phyloP scores from a whole-genome alignment of 2,797 vertebrate species.

The Kryptopterus vitreolus region DNA sequence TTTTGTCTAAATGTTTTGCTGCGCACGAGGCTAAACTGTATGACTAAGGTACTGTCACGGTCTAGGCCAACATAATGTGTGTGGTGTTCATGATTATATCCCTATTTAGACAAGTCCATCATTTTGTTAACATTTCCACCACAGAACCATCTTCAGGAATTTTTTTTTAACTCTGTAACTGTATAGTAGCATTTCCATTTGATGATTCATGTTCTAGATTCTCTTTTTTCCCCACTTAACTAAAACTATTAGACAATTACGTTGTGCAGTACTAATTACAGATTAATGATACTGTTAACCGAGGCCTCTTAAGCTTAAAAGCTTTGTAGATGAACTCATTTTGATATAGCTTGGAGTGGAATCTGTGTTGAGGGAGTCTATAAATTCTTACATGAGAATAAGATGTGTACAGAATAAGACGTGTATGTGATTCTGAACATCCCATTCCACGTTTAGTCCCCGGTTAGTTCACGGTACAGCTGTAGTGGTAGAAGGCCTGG shows the following conservation, averaged over 20 bases:
- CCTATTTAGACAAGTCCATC: neutral
- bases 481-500: too few relatives aligned
- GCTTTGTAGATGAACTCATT: too few relatives aligned
- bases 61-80: neutral
- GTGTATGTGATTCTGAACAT: too few relatives aligned
- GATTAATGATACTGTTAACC: neutral
- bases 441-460: too few relatives aligned
- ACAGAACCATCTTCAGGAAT: constrained; percentile 1
- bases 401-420: too few relatives aligned
- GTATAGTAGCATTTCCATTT: neutral
- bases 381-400: too few relatives aligned
- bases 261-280: too few relatives aligned
- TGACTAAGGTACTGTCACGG: neutral
- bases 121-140: constrained; percentile 12
- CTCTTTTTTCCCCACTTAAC: neutral
- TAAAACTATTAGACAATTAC: neutral
- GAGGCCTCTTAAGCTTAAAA: neutral
- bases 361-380: too few relatives aligned
- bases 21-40: neutral
- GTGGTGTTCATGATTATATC: constrained; percentile 7
- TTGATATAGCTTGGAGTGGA: too few relatives aligned
- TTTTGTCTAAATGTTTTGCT: neutral
- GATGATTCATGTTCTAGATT: neutral
- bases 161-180: constrained; percentile 1
- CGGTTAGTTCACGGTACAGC: too few relatives aligned